These are phyloP conservation scores for Siniperca chuatsi DNA, from an alignment of 2,113 vertebrate genomes.

Conservation along the genomic window DNA sequence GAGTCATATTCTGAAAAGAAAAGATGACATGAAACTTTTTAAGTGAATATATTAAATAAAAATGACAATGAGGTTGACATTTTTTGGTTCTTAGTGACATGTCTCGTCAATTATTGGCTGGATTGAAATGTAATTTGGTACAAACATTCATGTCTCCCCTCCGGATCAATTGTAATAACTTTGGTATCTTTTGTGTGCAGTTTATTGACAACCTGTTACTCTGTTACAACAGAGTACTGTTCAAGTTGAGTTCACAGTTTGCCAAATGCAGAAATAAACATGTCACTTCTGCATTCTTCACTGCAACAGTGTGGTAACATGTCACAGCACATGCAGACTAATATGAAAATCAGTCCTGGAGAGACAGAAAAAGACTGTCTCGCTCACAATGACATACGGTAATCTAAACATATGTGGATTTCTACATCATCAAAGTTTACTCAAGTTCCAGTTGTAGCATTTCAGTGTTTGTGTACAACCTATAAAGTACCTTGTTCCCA, in stretches of 20 bases:
- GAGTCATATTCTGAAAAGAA: conserved; percentile 87
- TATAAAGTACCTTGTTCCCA: conserved; percentile 90
- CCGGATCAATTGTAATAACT: no score
- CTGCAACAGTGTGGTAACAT: no score
- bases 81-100: no score
- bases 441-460: no score
- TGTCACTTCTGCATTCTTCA: not conserved
- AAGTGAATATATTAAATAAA: not conserved
- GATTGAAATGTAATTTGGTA: no score
- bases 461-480: not conserved
- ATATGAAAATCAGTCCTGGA: not conserved
- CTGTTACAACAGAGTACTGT: no score
- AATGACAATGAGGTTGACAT: no score
- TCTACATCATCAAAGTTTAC: not conserved
- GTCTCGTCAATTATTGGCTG: no score
- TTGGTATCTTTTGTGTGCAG: not conserved
- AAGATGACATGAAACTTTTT: not conserved
- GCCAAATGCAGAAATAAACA: not conserved
- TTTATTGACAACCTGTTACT: not conserved
- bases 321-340: not conserved
- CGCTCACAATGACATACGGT: not conserved
- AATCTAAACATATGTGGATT: not conserved
- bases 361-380: not conserved
- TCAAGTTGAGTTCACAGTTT: no score
- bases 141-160: no score